Percentiles rank a stretch among this genome's conserved stretches.
Conservation (phyloP, 92 coral and sea anemone species). For the Scolanthus callimorphus region DNA sequence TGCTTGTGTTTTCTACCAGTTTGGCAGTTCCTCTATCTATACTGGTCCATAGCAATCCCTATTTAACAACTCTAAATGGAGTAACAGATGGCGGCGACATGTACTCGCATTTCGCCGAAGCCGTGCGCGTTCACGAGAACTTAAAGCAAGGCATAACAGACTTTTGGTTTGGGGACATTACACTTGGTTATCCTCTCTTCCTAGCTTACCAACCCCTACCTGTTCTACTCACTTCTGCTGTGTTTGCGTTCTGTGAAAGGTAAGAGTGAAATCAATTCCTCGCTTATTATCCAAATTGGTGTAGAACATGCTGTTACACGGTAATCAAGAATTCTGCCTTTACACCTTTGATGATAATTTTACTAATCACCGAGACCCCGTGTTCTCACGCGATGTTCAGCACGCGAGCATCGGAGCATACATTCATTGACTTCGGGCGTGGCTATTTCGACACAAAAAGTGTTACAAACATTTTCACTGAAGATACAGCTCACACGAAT, state of each 20-base stretch:
- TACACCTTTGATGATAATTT: too few relatives aligned
- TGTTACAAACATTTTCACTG: too few relatives aligned
- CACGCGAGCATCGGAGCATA: too few relatives aligned
- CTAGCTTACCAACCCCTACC: constrained; percentile 76
- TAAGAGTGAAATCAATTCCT: too few relatives aligned
- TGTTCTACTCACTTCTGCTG: constrained; percentile 42
- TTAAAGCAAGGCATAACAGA: constrained; percentile 54
- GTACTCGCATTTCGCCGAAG: constrained; percentile 56
- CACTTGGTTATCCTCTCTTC: constrained; percentile 68
- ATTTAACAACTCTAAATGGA: constrained; percentile 41
- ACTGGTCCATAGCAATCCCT: constrained; percentile 26
- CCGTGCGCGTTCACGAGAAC: constrained; percentile 38
- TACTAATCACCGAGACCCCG: too few relatives aligned
- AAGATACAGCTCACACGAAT: too few relatives aligned
- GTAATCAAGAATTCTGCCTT: too few relatives aligned
- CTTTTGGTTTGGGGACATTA: constrained; percentile 63
- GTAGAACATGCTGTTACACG: too few relatives aligned
- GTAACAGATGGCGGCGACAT: constrained; percentile 68
- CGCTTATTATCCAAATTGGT: too few relatives aligned
- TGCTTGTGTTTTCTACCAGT: constrained; percentile 44
- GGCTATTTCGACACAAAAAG: too few relatives aligned
- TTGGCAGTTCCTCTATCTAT: constrained; percentile 45
- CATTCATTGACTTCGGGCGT: too few relatives aligned
- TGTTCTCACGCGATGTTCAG: too few relatives aligned
- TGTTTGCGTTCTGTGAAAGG: constrained; percentile 59